Percentiles rank a stretch among this genome's conserved stretches.
phyloP scores from a whole-genome alignment of 2,888 invertebrate genomes.

The Drosophila mettleri region DNA sequence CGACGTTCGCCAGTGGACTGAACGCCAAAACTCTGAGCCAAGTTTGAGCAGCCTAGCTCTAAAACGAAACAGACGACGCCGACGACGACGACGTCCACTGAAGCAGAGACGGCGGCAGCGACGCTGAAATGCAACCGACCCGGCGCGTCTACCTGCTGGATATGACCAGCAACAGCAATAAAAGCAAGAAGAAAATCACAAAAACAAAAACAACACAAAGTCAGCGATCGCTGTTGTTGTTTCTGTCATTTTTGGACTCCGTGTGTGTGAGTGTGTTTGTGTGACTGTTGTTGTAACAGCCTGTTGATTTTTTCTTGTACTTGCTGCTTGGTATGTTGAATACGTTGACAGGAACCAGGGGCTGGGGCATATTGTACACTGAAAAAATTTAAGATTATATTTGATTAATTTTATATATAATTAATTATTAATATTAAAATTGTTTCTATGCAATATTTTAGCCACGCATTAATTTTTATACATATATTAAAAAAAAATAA shows the following conservation, averaged over 20 bases:
- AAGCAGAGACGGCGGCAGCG: constrained; percentile 25
- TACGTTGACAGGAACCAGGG: constrained; percentile 17
- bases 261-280: constrained; percentile 20
- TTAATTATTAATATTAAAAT: too few species aligned
- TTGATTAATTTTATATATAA: neutral
- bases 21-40: constrained; percentile 59
- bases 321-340: constrained; percentile 36
- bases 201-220: constrained; percentile 34
- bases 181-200: constrained; percentile 55
- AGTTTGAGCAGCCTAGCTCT: constrained; percentile 59
- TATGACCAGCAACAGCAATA: constrained; percentile 32
- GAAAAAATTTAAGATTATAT: constrained; percentile 6
- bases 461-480: too few species aligned
- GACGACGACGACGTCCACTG: constrained; percentile 20
- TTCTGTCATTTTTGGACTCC: constrained; percentile 30
- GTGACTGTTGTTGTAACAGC: constrained; percentile 38
- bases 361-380: constrained; percentile 32
- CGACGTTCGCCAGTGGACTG: constrained; percentile 73
- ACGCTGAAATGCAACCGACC: constrained; percentile 50
- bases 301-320: constrained; percentile 60
- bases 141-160: constrained; percentile 60
- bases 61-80: constrained; percentile 36
- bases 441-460: too few species aligned
- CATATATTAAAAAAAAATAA: too few species aligned
- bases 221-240: constrained; percentile 18